These are phyloP conservation scores for Oreortyx pictus DNA, from an alignment of 2,797 vertebrate genomes.

Conservation along the genomic window DNA sequence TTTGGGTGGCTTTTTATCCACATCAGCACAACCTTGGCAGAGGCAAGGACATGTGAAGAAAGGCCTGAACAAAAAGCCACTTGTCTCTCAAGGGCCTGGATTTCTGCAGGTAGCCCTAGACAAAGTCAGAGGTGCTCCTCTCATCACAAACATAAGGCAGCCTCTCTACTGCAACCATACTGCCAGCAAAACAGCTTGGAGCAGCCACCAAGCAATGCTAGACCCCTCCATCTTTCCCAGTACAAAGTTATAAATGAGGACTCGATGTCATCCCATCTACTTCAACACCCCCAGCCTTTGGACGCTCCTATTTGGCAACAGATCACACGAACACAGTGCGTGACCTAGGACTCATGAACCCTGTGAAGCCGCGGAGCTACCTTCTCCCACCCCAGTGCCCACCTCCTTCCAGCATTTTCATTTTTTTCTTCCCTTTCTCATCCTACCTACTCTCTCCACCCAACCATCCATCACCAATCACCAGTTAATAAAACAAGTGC, in stretches of 20 bases:
- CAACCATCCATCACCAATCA: not conserved
- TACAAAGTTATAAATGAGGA: not conserved
- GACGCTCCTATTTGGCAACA: fast-evolving
- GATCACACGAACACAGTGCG: fast-evolving
- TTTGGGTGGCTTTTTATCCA: not conserved
- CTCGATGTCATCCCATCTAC: not conserved
- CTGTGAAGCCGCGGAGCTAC: fast-evolving
- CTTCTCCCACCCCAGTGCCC: not conserved
- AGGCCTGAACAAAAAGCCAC: not conserved
- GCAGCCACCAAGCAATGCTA: not conserved
- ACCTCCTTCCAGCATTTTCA: not conserved
- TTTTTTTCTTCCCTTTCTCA: not conserved
- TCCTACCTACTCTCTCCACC: fast-evolving
- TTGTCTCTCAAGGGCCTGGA: not conserved
- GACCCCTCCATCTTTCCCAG: not conserved
- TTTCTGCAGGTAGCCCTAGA: not conserved
- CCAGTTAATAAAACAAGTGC: not conserved
- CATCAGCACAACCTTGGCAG: fast-evolving
- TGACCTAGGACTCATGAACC: not conserved
- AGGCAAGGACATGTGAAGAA: not conserved
- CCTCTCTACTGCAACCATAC: not conserved
- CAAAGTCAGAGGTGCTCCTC: not conserved
- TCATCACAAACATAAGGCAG: not conserved
- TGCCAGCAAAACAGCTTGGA: not conserved
- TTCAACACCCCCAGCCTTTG: not conserved